Evolutionary conservation across 2,113 vertebrate genomes (phyloP).

Genomic region (Psilopogon haemacephalus): DNA sequence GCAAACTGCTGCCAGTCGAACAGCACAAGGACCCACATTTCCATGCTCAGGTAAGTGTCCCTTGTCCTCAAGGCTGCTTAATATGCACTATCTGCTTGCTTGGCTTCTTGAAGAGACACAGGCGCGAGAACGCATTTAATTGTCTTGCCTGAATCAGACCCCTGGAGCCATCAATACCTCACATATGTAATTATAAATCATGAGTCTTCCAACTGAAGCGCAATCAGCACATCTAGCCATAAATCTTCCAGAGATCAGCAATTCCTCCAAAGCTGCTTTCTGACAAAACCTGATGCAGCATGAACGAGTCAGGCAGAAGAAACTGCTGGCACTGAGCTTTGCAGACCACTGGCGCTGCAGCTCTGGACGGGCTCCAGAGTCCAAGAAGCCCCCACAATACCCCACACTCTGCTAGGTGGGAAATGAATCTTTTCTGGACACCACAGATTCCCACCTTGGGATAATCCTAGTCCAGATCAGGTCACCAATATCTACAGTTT

Average conservation of each 20-base stretch:
- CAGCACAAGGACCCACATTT: background rate
- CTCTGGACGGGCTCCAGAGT: background rate
- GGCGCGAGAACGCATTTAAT: background rate
- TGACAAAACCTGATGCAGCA: background rate
- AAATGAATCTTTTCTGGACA: background rate
- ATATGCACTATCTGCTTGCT: background rate
- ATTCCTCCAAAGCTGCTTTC: background rate
- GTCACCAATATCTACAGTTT: background rate
- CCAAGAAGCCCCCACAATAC: too few relatives aligned
- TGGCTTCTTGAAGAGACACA: background rate
- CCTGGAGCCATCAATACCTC: background rate
- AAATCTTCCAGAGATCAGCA: background rate
- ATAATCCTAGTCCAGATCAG: background rate
- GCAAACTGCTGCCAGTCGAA: background rate
- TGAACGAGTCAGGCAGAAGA: background rate
- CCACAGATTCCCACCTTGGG: background rate
- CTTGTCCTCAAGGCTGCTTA: background rate
- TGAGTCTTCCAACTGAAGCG: background rate
- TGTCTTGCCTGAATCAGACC: background rate
- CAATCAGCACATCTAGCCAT: background rate
- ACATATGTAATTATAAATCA: background rate
- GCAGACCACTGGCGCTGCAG: background rate
- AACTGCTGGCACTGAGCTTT: background rate
- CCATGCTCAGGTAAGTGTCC: background rate
- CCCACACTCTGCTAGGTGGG: accelerated